A percentile compares a stretch with the other conserved stretches of the same genome.
phyloP scores from a whole-genome alignment of 2,113 vertebrate genomes.

The Diadophis punctatus region DNA sequence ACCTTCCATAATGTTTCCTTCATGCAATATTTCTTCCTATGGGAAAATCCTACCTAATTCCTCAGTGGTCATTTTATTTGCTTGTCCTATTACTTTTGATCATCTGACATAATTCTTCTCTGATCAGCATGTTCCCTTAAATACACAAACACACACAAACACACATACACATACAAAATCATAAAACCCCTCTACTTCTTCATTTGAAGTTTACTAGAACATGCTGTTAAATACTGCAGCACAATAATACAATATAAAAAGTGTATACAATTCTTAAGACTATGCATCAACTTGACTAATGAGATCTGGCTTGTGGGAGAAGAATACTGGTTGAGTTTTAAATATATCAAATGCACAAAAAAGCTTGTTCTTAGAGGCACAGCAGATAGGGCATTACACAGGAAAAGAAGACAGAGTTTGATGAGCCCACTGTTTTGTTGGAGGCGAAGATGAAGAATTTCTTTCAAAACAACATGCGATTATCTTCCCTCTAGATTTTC shows the following conservation, averaged over 20 bases:
- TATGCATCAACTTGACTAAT: constrained; percentile 48
- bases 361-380: not conserved
- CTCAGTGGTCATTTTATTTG: fast-evolving
- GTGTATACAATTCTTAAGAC: constrained; percentile 37
- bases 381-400: not conserved
- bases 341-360: not conserved
- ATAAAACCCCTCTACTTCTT: not conserved
- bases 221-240: not conserved
- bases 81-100: not conserved
- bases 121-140: fast-evolving
- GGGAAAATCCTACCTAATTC: not conserved
- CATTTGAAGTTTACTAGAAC: not conserved
- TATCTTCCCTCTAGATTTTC: not conserved
- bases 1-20: not conserved
- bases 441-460: not conserved
- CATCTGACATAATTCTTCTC: fast-evolving
- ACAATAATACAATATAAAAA: constrained; percentile 19
- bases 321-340: not conserved
- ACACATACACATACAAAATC: not conserved
- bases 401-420: not conserved
- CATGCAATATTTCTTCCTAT: not conserved
- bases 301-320: not conserved
- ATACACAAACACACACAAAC: not conserved
- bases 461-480: not conserved
- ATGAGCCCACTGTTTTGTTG: not conserved